phyloP scores from a whole-genome alignment of 2,888 invertebrate genomes.

The Peribatodes rhomboidaria region DNA sequence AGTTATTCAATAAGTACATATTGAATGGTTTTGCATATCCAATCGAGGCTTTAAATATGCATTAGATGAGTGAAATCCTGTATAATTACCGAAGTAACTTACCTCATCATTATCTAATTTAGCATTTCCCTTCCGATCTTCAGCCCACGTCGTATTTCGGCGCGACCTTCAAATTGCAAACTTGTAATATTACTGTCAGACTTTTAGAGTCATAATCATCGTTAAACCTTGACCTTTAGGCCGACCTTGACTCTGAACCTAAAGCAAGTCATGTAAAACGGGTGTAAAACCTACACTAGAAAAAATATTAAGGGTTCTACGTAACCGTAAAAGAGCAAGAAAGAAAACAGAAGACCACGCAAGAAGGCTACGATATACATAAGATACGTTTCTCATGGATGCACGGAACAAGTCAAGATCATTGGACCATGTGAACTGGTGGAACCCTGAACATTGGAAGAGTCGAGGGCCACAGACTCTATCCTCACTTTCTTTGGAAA shows the following conservation, averaged over 20 bases:
- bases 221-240: neutral
- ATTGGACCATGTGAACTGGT: conserved; percentile 75
- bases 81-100: conserved; percentile 5
- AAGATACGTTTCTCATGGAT: conserved; percentile 67
- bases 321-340: neutral
- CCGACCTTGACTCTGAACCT: neutral
- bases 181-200: neutral
- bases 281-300: neutral
- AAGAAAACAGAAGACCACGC: neutral
- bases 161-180: neutral
- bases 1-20: neutral
- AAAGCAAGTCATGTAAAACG: too few species aligned
- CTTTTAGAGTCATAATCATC: neutral
- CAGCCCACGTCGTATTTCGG: neutral
- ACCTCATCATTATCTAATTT: neutral
- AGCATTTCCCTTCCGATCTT: neutral
- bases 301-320: neutral
- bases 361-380: neutral
- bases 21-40: neutral
- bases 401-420: conserved; percentile 67
- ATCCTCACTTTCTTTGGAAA: conserved; percentile 70
- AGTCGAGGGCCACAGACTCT: conserved; percentile 57
- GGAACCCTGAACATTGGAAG: conserved; percentile 75
- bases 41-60: neutral
- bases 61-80: neutral